Percentiles rank a stretch among this genome's conserved stretches.
Conservation (phyloP, 37 sponge, comb jelly and placozoan species). For the Aplysina aerophoba region DNA sequence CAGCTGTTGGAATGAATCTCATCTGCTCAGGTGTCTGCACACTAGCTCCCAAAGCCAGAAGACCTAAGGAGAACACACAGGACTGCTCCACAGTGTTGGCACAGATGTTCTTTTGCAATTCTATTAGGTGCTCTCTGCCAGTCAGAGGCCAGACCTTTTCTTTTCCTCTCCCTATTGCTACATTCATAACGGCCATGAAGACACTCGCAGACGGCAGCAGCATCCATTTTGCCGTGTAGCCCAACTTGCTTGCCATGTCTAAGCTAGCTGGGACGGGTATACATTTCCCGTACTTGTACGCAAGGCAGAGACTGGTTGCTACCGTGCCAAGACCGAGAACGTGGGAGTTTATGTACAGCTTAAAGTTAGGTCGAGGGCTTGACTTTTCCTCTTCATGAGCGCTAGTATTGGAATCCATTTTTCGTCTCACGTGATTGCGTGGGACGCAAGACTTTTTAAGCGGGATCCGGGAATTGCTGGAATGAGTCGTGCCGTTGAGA, state of each 20-base stretch:
- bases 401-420: no score
- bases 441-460: no score
- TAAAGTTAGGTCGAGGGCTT: no score
- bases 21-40: conserved; percentile 43
- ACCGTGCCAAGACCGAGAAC: no score
- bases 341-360: no score
- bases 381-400: no score
- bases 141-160: conserved; percentile 43
- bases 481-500: no score
- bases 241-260: background rate
- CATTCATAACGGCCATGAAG: background rate
- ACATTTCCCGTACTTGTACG: conserved; percentile 3
- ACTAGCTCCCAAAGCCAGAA: conserved; percentile 31
- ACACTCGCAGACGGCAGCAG: background rate
- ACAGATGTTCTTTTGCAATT: conserved; percentile 42
- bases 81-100: conserved; percentile 66
- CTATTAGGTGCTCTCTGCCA: conserved; percentile 48
- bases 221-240: background rate
- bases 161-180: background rate
- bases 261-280: background rate
- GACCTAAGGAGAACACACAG: background rate
- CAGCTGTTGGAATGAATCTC: conserved; percentile 57
- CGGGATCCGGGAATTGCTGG: no score
- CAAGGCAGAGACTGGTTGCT: background rate
- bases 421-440: no score